Evolutionary conservation across 2,888 invertebrate genomes (phyloP).

Genomic region (Oscheius sp.): DNA sequence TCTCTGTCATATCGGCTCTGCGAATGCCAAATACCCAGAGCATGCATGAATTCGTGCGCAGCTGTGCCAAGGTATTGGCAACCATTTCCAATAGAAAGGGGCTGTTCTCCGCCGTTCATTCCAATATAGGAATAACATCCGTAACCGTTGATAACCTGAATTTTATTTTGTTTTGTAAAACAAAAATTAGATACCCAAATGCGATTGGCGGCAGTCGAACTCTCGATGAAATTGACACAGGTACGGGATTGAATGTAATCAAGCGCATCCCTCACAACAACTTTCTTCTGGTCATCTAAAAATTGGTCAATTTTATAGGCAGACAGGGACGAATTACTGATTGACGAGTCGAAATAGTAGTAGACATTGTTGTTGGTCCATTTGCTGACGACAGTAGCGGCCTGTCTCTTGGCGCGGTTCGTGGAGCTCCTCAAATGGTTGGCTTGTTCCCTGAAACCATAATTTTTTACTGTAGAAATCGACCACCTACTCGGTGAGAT

Average conservation of each 20-base stretch:
- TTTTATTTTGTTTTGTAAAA: neutral
- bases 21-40: slow-evolving; percentile 47
- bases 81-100: slow-evolving; percentile 47
- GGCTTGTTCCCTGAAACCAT: neutral
- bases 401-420: slow-evolving; percentile 51
- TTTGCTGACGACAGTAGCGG: slow-evolving; percentile 33
- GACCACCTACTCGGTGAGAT: neutral
- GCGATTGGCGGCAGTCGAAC: slow-evolving; percentile 42
- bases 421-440: too few relatives aligned
- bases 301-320: neutral
- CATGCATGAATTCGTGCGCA: slow-evolving; percentile 52
- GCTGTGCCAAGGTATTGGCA: slow-evolving; percentile 48
- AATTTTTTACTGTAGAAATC: neutral
- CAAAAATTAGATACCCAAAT: slow-evolving; percentile 36
- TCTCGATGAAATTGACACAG: slow-evolving; percentile 42
- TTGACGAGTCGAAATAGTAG: slow-evolving; percentile 44
- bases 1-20: slow-evolving; percentile 55
- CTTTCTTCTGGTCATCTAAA: slow-evolving; percentile 35
- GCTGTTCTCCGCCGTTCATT: slow-evolving; percentile 48
- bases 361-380: slow-evolving; percentile 47
- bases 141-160: slow-evolving; percentile 43
- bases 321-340: slow-evolving; percentile 8
- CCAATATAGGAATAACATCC: slow-evolving; percentile 51
- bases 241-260: slow-evolving; percentile 37
- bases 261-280: slow-evolving; percentile 34